Evolutionary conservation across 2,797 vertebrate genomes (phyloP), one percentile per base, ranked within the genome.

Genomic region (Mastacembelus armatus): DNA sequence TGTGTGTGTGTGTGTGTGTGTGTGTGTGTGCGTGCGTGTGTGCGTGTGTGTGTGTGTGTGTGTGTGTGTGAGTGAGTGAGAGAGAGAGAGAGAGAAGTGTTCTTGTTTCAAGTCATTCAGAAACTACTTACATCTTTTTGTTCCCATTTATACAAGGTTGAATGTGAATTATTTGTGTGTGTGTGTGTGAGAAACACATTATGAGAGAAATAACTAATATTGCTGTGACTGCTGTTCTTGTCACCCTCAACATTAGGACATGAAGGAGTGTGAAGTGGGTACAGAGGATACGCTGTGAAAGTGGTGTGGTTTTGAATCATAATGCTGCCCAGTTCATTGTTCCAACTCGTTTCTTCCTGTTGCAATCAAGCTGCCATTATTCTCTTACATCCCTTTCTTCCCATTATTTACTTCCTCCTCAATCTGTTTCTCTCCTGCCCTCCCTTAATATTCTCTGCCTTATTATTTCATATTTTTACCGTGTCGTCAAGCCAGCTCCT

Each of bases 181-280:
- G 5, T 42, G 40, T 26, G 66, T 18, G 22, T 44, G 38, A 36
- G 33, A 10, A 26, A 16, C 49, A 14, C n/a, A 39, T 61, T 69
- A 39, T 36, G 26, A 71, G 51, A 21, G 30, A 69, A 67, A 52
- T 47, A 67, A 40, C 50, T 14, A 43, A 62, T 51, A 51, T 49
- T 12, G 16, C 49, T 49, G 26, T 27, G 22, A 43, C 5, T 44
- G 29, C 45, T 63, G 4, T 36, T 52, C 27, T 27, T 10, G 22
- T 49, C 14, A 14, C 49, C n/a, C 21, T 51, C 10, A 55, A 45
- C 52, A 68, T 39, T n/a, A 32, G 39, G 27, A 68, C 63, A 64
- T n/a, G 22, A 66, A 22, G 29, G 7, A 52, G 29, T 22, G 52
- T 54, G 59, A 66, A 54, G 36, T 51, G 30, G 42, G 7, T 21